Percentiles rank a stretch among this genome's conserved stretches.
phyloP scores from a whole-genome alignment of 1,140 invertebrate species.

The Hermatobates lingyangjiaoensis region DNA sequence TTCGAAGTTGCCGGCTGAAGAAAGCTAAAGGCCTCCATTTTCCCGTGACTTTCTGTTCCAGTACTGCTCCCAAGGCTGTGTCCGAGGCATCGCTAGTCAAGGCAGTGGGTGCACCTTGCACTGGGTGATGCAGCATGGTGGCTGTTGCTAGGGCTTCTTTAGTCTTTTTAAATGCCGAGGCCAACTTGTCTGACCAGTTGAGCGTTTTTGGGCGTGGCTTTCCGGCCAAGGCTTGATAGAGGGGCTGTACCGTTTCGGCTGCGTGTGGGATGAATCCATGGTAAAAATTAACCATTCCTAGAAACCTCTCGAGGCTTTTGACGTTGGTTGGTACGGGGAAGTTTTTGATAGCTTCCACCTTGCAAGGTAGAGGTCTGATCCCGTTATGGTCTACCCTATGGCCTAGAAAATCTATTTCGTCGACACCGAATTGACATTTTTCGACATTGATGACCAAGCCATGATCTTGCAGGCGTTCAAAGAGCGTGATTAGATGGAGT shows the following conservation, averaged over 20 bases:
- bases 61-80: neutral
- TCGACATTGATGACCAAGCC: conserved; percentile 6
- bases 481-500: neutral
- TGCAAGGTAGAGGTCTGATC: conserved; percentile 13
- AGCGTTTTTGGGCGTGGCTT: conserved; percentile 8
- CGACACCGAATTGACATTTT: conserved; percentile 17
- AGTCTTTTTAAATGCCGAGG: conserved; percentile 11
- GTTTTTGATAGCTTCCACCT: conserved; percentile 17
- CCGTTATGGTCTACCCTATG: conserved; percentile 17
- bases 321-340: conserved; percentile 16
- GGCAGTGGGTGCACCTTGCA: neutral
- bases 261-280: conserved; percentile 15
- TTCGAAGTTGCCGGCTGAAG: too few relatives aligned
- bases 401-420: conserved; percentile 19
- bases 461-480: neutral
- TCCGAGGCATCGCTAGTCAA: neutral
- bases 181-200: conserved; percentile 10
- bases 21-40: neutral
- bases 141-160: conserved; percentile 5
- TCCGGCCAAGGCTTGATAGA: conserved; percentile 9
- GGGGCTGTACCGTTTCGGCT: conserved; percentile 7
- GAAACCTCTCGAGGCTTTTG: conserved; percentile 16
- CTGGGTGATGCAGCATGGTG: neutral
- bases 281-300: conserved; percentile 22
- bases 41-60: neutral